Conservation (phyloP, 2,888 invertebrate species). For the Calameuta pallipes region DNA sequence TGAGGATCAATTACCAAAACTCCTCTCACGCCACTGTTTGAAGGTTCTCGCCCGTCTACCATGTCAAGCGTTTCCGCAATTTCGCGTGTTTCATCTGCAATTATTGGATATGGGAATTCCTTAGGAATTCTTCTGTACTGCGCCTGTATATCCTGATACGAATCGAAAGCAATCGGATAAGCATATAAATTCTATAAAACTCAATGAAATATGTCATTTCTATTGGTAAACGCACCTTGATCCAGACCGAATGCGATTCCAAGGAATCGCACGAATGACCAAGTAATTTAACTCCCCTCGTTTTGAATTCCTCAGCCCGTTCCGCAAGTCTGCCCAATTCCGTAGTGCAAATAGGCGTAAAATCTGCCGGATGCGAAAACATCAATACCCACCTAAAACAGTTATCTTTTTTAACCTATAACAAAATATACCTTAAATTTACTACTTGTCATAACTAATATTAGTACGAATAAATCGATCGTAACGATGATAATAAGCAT, state of each 20-base stretch:
- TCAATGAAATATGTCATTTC: background rate
- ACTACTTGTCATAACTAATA: background rate
- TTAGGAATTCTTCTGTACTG: slow-evolving; percentile 57
- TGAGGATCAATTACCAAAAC: slow-evolving; percentile 73
- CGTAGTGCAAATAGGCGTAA: slow-evolving; percentile 76
- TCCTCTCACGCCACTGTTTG: slow-evolving; percentile 66
- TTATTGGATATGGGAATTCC: slow-evolving; percentile 70
- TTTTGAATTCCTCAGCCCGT: slow-evolving; percentile 67
- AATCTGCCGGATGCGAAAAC: slow-evolving; percentile 76
- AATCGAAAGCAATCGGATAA: background rate
- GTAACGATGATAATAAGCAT: background rate
- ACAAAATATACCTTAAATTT: background rate
- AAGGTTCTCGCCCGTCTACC: slow-evolving; percentile 71
- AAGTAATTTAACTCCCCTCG: slow-evolving; percentile 69
- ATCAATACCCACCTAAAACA: slow-evolving; percentile 71
- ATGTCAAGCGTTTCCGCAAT: slow-evolving; percentile 70
- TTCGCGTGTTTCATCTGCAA: slow-evolving; percentile 70
- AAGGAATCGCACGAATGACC: slow-evolving; percentile 72
- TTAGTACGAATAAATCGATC: background rate
- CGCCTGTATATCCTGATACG: slow-evolving; percentile 55
- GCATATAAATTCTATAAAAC: background rate
- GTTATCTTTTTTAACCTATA: background rate
- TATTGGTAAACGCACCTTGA: slow-evolving; percentile 58
- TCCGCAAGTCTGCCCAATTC: slow-evolving; percentile 70
- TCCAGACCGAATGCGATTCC: slow-evolving; percentile 70